phyloP scores from a whole-genome alignment of 1,140 invertebrate genomes.

The Hypsibius dujardini region DNA sequence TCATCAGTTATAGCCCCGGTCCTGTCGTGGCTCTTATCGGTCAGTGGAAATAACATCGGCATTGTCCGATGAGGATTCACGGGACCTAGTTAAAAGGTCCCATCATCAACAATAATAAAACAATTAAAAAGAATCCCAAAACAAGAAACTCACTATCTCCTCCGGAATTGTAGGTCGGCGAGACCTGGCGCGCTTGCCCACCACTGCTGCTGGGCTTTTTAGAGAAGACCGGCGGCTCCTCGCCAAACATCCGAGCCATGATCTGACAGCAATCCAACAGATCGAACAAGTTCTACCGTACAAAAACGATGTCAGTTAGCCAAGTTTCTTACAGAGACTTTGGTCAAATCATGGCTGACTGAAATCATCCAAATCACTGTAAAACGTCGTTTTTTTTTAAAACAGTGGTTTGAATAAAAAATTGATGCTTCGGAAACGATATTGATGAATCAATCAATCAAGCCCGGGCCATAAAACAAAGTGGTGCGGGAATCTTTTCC shows the following conservation, averaged over 20 bases:
- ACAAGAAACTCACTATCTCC: too few relatives aligned
- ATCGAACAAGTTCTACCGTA: conserved; percentile 53
- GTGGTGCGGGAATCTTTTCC: too few relatives aligned
- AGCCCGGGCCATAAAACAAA: too few relatives aligned
- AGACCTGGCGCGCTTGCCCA: neutral
- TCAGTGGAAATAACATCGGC: conserved; percentile 24
- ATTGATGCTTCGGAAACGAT: too few relatives aligned
- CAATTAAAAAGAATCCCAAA: too few relatives aligned
- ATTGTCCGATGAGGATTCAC: neutral
- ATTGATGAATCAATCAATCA: too few relatives aligned
- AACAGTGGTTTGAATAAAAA: too few relatives aligned
- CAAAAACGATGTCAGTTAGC: conserved; percentile 15
- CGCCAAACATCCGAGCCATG: conserved; percentile 79
- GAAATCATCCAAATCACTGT: neutral
- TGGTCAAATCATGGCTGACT: conserved; percentile 16
- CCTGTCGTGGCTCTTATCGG: neutral
- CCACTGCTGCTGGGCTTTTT: conserved; percentile 22
- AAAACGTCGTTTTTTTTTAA: too few relatives aligned
- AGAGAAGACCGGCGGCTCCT: conserved; percentile 75
- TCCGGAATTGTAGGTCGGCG: neutral
- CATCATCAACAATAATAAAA: too few relatives aligned
- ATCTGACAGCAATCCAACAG: conserved; percentile 67
- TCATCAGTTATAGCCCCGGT: conserved; percentile 73
- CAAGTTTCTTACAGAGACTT: conserved; percentile 1
- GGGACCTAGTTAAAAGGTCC: neutral